Percentiles rank a stretch among this genome's conserved stretches.
Conservation (phyloP, 2,797 vertebrate species). For the Scleropages formosus region DNA sequence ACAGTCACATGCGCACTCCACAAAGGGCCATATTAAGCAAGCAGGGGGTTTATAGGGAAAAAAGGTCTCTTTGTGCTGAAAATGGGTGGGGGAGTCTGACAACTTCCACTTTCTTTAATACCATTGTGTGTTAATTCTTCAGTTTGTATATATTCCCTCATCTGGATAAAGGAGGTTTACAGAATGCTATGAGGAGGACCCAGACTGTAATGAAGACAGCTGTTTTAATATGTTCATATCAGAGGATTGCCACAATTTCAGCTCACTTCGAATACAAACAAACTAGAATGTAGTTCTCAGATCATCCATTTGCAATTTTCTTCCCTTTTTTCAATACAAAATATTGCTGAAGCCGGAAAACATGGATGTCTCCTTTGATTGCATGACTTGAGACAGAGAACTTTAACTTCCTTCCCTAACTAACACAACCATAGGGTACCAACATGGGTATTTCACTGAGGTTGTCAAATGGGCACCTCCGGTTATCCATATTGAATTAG, state of each 20-base stretch:
- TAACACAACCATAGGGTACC: too few species aligned
- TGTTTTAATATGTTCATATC: constrained; percentile 32
- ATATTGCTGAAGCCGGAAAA: too few species aligned
- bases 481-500: too few species aligned
- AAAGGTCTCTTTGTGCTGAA: constrained; percentile 65
- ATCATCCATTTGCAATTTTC: not conserved
- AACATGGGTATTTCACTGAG: too few species aligned
- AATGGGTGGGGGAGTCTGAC: constrained; percentile 63
- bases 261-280: not conserved
- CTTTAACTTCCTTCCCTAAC: too few species aligned
- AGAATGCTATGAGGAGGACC: not conserved
- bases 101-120: constrained; percentile 48
- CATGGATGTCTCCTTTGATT: not conserved
- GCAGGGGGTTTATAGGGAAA: constrained; percentile 66
- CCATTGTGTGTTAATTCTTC: constrained; percentile 19
- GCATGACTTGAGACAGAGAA: not conserved
- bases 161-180: constrained; percentile 54
- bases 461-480: too few species aligned
- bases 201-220: constrained; percentile 3
- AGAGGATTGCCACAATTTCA: not conserved
- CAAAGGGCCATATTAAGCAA: constrained; percentile 78
- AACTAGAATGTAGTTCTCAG: not conserved
- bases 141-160: constrained; percentile 52
- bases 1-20: constrained; percentile 74
- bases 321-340: not conserved